Conservation (phyloP, 2,113 vertebrate genomes). For the Tetraodon nigroviridis region DNA sequence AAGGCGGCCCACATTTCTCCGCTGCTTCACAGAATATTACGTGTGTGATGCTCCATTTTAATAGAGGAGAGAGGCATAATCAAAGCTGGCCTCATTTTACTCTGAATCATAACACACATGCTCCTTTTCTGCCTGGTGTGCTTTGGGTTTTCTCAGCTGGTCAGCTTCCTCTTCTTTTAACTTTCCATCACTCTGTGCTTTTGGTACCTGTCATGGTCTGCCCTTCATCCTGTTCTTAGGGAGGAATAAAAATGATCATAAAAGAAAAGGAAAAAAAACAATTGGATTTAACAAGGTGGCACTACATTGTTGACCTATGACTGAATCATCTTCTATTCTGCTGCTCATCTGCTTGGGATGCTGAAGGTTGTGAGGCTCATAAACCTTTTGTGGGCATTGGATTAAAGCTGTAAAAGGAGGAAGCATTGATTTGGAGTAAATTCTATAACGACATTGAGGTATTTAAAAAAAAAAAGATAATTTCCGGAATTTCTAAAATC, state of each 20-base stretch:
- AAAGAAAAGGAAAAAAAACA: conserved; percentile 44
- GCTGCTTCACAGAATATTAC: conserved; percentile 41
- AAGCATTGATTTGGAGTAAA: too few relatives aligned
- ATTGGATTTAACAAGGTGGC: conserved; percentile 56
- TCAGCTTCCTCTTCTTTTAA: conserved; percentile 15
- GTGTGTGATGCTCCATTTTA: conserved; percentile 51
- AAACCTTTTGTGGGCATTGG: conserved; percentile 52
- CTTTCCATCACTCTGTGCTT: conserved; percentile 17
- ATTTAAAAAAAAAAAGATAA: too few relatives aligned
- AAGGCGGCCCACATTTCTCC: conserved; percentile 29
- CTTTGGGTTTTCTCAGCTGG: conserved; percentile 30
- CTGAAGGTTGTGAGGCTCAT: conserved; percentile 45
- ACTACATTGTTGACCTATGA: conserved; percentile 52
- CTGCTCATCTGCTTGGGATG: conserved; percentile 48
- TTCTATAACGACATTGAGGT: too few relatives aligned
- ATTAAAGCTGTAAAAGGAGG: too few relatives aligned
- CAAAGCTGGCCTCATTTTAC: conserved; percentile 63
- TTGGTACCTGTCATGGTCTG: conserved; percentile 18
- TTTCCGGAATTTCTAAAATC: background rate
- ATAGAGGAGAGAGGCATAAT: conserved; percentile 42
- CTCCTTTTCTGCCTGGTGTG: conserved; percentile 11
- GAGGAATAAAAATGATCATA: conserved; percentile 45
- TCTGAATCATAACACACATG: conserved; percentile 43
- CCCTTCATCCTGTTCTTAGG: conserved; percentile 41
- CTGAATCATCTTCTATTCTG: conserved; percentile 20